Percentiles rank a stretch among this genome's conserved stretches.
Evolutionary conservation across 2,113 vertebrate genomes (phyloP).

Genomic region (Terrapene triunguis): DNA sequence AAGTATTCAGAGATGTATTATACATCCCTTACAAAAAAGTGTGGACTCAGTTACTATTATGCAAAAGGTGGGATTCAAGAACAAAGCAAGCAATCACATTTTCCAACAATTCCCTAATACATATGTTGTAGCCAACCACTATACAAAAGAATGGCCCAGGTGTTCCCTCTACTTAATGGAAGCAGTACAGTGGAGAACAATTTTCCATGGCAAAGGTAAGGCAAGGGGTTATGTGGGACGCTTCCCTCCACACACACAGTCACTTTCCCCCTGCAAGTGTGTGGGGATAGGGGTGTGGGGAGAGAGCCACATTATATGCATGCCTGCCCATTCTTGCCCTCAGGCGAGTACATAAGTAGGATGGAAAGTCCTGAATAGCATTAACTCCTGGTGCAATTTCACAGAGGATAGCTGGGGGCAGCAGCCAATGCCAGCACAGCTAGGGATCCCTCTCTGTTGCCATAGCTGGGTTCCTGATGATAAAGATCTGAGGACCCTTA

Average conservation of each 20-base stretch:
- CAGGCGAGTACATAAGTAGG: neutral
- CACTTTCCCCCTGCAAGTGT: neutral
- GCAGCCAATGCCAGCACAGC: neutral
- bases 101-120: neutral
- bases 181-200: conserved; percentile 7
- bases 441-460: neutral
- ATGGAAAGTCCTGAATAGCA: neutral
- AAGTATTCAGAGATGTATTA: neutral
- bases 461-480: neutral
- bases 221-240: neutral
- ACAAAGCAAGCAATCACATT: neutral
- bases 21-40: neutral
- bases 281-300: neutral
- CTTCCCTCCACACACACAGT: neutral
- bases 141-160: neutral
- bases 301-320: neutral
- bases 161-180: neutral
- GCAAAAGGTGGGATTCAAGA: neutral
- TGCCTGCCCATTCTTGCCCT: neutral
- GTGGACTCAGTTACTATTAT: neutral
- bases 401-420: neutral
- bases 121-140: neutral
- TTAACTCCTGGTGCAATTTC: neutral
- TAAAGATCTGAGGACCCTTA: neutral
- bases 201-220: neutral